A percentile compares a stretch with the other conserved stretches of the same genome.
These are phyloP conservation scores for Melanotus villosus DNA, from an alignment of 2,888 invertebrate species.

Conservation along the genomic window DNA sequence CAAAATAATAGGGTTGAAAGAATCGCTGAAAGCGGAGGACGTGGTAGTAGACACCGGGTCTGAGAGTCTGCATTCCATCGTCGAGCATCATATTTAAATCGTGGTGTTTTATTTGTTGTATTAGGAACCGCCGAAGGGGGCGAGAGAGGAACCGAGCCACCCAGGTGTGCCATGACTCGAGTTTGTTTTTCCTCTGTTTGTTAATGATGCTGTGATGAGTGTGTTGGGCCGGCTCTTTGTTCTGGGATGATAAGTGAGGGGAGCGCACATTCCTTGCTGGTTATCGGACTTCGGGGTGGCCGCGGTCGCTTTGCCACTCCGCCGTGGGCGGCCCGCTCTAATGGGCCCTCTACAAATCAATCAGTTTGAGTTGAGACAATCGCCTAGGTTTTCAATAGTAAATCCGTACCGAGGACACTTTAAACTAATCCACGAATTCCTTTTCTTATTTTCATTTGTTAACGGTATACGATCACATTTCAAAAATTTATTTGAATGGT, in stretches of 20 bases:
- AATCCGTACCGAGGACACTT: slow-evolving; percentile 26
- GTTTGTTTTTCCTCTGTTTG: slow-evolving; percentile 68
- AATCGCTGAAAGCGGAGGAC: slow-evolving; percentile 32
- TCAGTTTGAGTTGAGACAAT: slow-evolving; percentile 53
- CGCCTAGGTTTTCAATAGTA: slow-evolving; percentile 38
- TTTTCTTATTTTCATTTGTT: too few species aligned
- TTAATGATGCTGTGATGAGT: slow-evolving; percentile 68
- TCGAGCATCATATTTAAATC: slow-evolving; percentile 61
- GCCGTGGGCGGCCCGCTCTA: slow-evolving; percentile 61
- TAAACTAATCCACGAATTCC: slow-evolving; percentile 20
- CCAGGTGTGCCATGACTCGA: slow-evolving; percentile 66
- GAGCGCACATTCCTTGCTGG: slow-evolving; percentile 61
- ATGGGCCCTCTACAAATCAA: slow-evolving; percentile 65
- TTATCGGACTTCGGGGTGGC: slow-evolving; percentile 64
- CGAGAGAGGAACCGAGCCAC: slow-evolving; percentile 60
- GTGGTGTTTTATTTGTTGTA: slow-evolving; percentile 57
- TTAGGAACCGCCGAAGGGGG: slow-evolving; percentile 47
- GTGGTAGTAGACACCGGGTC: slow-evolving; percentile 64
- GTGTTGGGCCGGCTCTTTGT: slow-evolving; percentile 61
- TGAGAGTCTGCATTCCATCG: slow-evolving; percentile 64
- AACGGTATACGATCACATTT: too few species aligned
- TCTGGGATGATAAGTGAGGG: slow-evolving; percentile 58
- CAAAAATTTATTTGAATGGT: too few species aligned
- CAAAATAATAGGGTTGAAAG: slow-evolving; percentile 43
- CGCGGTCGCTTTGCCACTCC: slow-evolving; percentile 58